Percentiles rank a stretch among this genome's conserved stretches.
Evolutionary conservation across 2,113 vertebrate species (phyloP).

Genomic region (Sminthopsis crassicaudata): DNA sequence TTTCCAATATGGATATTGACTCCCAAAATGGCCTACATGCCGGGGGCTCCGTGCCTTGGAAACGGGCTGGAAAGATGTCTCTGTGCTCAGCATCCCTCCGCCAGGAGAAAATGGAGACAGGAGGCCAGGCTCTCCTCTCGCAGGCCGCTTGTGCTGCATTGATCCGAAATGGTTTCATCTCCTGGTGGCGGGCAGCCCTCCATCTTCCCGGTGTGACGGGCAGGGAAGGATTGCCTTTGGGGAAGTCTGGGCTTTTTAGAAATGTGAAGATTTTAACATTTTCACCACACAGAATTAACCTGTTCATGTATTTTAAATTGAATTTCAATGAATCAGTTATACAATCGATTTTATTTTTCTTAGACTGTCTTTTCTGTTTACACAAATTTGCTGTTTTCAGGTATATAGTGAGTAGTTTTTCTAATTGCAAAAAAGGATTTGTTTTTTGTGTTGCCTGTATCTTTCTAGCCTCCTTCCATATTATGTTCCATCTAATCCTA

Average conservation of each 20-base stretch:
- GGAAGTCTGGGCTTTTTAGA: background rate
- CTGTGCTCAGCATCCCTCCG: too few relatives aligned
- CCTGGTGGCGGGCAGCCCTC: too few relatives aligned
- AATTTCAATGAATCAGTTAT: background rate
- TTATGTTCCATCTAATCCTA: conserved; percentile 53
- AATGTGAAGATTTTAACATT: background rate
- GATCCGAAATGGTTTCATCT: background rate
- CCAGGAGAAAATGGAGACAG: background rate
- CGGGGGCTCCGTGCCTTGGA: background rate
- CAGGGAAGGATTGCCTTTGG: background rate
- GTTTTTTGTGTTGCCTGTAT: conserved; percentile 45
- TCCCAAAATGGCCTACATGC: conserved; percentile 19
- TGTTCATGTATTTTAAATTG: background rate
- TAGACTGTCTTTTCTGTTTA: conserved; percentile 48
- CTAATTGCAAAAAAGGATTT: background rate
- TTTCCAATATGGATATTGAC: conserved; percentile 43
- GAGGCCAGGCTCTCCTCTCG: too few relatives aligned
- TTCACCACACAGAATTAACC: background rate
- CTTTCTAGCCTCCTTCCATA: conserved; percentile 29
- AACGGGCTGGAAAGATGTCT: rapidly evolving
- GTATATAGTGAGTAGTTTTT: background rate
- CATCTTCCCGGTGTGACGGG: background rate
- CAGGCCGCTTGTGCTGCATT: too few relatives aligned
- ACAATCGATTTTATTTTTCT: background rate
- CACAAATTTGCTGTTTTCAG: conserved; percentile 36